Percentiles rank a stretch among this genome's conserved stretches.
Conservation (phyloP, 2,888 invertebrate species). For the Leptopterna dolabrata region DNA sequence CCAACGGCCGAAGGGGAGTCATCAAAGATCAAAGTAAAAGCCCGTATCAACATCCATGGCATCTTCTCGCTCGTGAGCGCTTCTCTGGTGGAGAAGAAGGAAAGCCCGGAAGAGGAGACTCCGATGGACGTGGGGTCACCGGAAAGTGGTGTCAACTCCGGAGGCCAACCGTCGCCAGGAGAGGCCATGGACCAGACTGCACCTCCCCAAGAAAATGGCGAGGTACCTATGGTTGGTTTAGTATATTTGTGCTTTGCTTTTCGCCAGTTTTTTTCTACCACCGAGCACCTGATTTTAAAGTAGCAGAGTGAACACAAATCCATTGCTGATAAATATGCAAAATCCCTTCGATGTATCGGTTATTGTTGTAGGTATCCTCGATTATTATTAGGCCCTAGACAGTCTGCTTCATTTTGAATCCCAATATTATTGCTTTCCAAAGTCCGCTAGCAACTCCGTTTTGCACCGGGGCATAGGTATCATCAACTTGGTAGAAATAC, state of each 20-base stretch:
- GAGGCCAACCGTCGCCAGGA: not conserved
- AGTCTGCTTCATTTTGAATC: too few relatives aligned
- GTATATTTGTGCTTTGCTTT: not conserved
- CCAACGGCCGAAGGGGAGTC: slow-evolving; percentile 89
- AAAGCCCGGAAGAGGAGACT: slow-evolving; percentile 61
- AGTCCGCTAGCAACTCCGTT: too few relatives aligned
- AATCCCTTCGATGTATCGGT: too few relatives aligned
- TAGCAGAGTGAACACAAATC: too few relatives aligned
- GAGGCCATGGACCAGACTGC: slow-evolving; percentile 48
- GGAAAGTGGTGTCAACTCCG: slow-evolving; percentile 20
- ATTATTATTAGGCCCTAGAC: too few relatives aligned
- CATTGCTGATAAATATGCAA: too few relatives aligned
- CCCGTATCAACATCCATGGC: slow-evolving; percentile 93
- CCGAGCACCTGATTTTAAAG: too few relatives aligned
- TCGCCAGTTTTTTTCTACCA: not conserved
- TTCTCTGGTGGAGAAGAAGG: slow-evolving; percentile 78
- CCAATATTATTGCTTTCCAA: too few relatives aligned
- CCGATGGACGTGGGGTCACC: slow-evolving; percentile 56
- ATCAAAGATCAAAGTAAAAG: slow-evolving; percentile 97
- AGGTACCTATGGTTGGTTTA: slow-evolving; percentile 66
- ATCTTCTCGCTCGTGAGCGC: slow-evolving; percentile 90
- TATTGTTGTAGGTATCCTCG: too few relatives aligned
- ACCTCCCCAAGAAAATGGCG: slow-evolving; percentile 57
- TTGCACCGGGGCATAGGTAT: too few relatives aligned
- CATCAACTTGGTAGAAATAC: too few relatives aligned